Evolutionary conservation across 2,888 invertebrate genomes (phyloP), one percentile per base, ranked within the genome.

Genomic region (Agapostemon virescens): DNA sequence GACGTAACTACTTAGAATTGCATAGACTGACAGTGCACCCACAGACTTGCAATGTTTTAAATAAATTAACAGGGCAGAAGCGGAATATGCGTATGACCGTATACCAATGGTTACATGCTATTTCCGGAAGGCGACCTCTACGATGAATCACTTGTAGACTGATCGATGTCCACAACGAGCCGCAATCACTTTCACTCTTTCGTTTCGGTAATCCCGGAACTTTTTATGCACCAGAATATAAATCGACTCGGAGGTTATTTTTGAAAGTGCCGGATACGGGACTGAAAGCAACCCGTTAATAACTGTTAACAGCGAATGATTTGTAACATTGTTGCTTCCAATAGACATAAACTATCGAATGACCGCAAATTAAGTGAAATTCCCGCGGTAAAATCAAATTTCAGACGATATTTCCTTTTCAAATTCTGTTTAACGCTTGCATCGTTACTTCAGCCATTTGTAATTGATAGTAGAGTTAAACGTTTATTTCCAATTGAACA

Each of bases 91-190:
- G 82, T 84, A 30, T 33, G 40, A 63, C 33, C 33, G 67, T 69
- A 52, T 55, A 73, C 40, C 73, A 70, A 71, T 76, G 61, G n/a
- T 23, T 26, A 26, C 26, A 76, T 61, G 52, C 64, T 82, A 77
- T 76, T 85, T 74, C 75, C 77, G 76, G 72, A 67, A 80, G 71
- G 55, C 69, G 79, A 83, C 84, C 80, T 78, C 71, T 40, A 69
- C 68, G 74, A 63, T 84, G 82, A 81, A 74, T 85, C 80, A 82
- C 26, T 49, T 58, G n/a, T 13, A 36, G 49, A 69, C 36, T 77
- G 68, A 84, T 85, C 77, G 76, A 78, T 74, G 45, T 40, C 49
- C 26, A 30, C 7, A 7, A 30, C 20, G 71, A 66, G 40, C 11
- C 73, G 63, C 72, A 74, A 72, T 70, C 67, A n/a, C 58, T 68